phyloP scores from a whole-genome alignment of 1,140 invertebrate species.

The Maconellicoccus hirsutus region DNA sequence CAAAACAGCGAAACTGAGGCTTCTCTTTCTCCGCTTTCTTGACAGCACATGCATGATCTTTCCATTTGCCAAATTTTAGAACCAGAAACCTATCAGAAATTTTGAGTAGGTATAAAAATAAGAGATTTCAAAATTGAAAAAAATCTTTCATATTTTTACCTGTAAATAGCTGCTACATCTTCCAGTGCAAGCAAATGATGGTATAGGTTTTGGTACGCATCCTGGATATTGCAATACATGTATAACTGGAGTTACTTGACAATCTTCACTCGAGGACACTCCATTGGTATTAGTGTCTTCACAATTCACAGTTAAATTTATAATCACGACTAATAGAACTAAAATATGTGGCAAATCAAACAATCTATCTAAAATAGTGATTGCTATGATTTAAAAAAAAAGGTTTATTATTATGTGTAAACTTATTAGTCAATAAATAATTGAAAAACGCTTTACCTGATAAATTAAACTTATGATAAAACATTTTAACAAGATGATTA shows the following conservation, averaged over 20 bases:
- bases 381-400: not conserved
- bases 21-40: constrained; percentile 83
- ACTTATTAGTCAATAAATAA: too few species aligned
- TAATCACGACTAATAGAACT: not conserved
- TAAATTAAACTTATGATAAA: not conserved
- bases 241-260: constrained; percentile 79
- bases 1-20: constrained; percentile 77
- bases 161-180: constrained; percentile 84
- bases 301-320: not conserved
- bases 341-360: not conserved
- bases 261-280: constrained; percentile 51
- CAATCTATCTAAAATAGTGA: not conserved
- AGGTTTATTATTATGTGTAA: not conserved
- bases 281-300: constrained; percentile 1
- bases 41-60: constrained; percentile 85
- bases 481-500: not conserved
- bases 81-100: constrained; percentile 61
- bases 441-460: not conserved
- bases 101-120: not conserved
- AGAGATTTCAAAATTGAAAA: not conserved
- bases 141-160: constrained; percentile 40
- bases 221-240: constrained; percentile 84
- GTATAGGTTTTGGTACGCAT: constrained; percentile 83
- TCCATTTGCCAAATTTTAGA: constrained; percentile 96
- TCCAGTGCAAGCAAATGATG: constrained; percentile 83